Conservation (phyloP, 2,797 vertebrate species). For the Chiloscyllium punctatum region DNA sequence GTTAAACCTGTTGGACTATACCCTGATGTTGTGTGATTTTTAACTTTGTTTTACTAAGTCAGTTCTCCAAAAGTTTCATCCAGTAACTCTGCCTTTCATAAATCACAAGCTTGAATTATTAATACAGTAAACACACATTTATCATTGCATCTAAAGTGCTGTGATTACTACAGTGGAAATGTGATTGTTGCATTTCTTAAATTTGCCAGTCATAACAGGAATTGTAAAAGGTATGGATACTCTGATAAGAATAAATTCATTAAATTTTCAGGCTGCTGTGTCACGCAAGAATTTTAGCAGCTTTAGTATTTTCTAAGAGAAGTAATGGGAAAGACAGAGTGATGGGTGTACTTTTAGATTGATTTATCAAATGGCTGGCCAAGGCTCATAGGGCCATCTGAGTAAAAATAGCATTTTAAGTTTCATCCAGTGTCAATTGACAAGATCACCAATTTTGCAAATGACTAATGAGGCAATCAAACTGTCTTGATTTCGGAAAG, state of each 20-base stretch:
- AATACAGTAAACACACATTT: neutral
- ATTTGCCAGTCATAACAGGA: neutral
- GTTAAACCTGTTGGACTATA: too few species aligned
- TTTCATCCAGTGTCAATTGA: neutral
- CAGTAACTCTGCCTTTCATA: neutral
- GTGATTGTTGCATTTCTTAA: neutral
- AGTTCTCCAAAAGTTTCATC: neutral
- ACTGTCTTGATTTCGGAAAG: too few species aligned
- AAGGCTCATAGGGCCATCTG: neutral
- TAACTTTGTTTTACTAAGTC: neutral
- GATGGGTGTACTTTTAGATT: neutral
- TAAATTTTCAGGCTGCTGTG: neutral
- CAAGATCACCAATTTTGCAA: neutral
- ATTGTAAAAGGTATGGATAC: neutral
- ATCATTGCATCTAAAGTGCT: neutral
- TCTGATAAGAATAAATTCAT: neutral
- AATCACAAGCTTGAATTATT: neutral
- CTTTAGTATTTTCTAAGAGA: neutral
- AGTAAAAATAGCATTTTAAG: neutral
- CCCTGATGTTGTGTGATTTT: too few species aligned
- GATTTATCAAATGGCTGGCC: neutral
- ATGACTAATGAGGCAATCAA: neutral
- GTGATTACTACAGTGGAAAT: neutral
- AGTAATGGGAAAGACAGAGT: neutral
- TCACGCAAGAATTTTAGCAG: neutral